Conservation (phyloP, 2,888 invertebrate species). For the Drosophila borealis region DNA sequence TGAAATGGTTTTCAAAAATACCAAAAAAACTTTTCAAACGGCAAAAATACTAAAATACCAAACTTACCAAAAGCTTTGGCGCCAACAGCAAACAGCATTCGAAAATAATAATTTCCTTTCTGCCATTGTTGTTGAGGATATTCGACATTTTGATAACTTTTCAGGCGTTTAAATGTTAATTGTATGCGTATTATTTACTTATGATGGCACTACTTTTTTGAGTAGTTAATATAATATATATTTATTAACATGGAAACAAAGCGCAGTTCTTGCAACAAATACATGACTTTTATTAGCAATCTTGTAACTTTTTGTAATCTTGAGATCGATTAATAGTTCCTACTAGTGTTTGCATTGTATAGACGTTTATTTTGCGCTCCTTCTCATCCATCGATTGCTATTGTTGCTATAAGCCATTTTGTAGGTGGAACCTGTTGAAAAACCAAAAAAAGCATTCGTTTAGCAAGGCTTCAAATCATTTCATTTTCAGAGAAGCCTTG, state of each 20-base stretch:
- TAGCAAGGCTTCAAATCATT: conserved; percentile 18
- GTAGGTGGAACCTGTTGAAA: conserved; percentile 74
- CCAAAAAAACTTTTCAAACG: background rate
- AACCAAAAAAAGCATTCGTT: conserved; percentile 43
- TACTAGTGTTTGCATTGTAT: conserved; percentile 18
- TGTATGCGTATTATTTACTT: too few relatives aligned
- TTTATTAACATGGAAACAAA: conserved; percentile 6
- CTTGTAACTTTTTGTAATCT: conserved; percentile 59
- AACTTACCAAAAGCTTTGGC: background rate
- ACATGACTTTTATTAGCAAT: conserved; percentile 61
- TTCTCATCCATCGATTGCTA: conserved; percentile 56
- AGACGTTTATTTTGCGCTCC: conserved; percentile 31
- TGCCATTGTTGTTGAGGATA: too few relatives aligned
- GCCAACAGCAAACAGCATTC: background rate
- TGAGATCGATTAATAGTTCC: conserved; percentile 63
- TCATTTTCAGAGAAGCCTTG: background rate
- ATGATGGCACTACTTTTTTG: background rate
- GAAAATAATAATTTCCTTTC: background rate
- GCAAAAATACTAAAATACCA: background rate
- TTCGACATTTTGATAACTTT: too few relatives aligned
- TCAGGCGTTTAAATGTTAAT: too few relatives aligned
- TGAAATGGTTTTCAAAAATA: conserved; percentile 9
- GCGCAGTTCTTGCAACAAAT: conserved; percentile 41
- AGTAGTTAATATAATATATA: too few relatives aligned
- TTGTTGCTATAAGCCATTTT: conserved; percentile 69